Base-by-base conservation (phyloP, 1,140 invertebrate species). In the Tenebrio molitor region DNA sequence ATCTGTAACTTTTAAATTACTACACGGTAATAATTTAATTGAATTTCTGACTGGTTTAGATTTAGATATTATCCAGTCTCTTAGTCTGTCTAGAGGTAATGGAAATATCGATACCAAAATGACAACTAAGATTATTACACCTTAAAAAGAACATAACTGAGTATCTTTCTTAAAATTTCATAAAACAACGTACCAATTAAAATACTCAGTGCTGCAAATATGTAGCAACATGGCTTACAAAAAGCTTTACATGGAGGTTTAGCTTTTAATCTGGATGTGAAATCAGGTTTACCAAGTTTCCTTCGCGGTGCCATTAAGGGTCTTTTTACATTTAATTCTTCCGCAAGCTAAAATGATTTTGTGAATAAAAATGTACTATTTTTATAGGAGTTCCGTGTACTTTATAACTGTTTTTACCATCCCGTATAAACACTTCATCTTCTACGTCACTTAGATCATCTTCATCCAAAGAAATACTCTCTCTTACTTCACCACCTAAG, bases 361-460 rank as follows among this genome's bases (percentile, higher is more conserved):
- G 17, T 12, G 39, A 39, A 63, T n/a, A 10, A n/a, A 53, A 33
- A 34, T n/a, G 17, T 14, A 39, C 1, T 17, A 44, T 21, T 2
- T 15, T 41, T 42, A 15, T 6, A 7, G 3, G 19, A 36, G n/a
- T 44, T 39, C 5, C 12, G 5, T 10, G 66, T 78, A 82, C 79
- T 74, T 86, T 84, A 69, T 83, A 87, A 29, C 87, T 86, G 77
- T 86, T 89, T 82, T 88, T 87, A 6, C 90, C 90, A 85, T 92
- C 90, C 72, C 90, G 85, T 72, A 92, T 91, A 77, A 93, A 93
- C 10, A 93, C 91, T 80, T 91, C 90, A 81, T 93, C 91, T 77
- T 93, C 92, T 1, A 92, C 87, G 81, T 92, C 91, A 70, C 87
- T 89, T 12, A 87, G 74, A 77, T 90, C 88, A 41, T 89, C 88